A percentile compares a stretch with the other conserved stretches of the same genome.
Evolutionary conservation across 2,888 invertebrate genomes (phyloP).

Genomic region (Muschampia plurimacula): DNA sequence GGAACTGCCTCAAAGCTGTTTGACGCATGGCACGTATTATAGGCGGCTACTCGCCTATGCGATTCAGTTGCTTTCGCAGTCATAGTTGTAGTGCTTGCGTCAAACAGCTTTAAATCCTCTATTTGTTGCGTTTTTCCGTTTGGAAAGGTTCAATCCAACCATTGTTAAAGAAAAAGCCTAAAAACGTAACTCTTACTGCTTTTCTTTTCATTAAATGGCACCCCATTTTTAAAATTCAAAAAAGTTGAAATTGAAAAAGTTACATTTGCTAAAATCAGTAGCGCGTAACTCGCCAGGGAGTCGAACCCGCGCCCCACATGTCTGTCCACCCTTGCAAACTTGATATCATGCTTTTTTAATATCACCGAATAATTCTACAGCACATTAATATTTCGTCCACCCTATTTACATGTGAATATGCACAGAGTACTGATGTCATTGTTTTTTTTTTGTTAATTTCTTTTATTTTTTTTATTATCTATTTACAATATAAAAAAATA

Average conservation of each 20-base stretch:
- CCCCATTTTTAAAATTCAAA: background rate
- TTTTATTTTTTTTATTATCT: background rate
- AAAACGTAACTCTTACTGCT: too few species aligned
- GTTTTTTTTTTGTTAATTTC: background rate
- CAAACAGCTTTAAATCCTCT: too few species aligned
- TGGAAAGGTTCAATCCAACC: too few species aligned
- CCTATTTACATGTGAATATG: constrained; percentile 49
- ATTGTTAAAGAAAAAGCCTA: too few species aligned
- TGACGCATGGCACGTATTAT: too few species aligned
- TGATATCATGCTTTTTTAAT: constrained; percentile 54
- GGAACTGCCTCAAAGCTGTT: too few species aligned
- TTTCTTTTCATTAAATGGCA: background rate
- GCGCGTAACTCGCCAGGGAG: constrained; percentile 48
- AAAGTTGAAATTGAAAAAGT: constrained; percentile 23
- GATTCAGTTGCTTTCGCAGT: too few species aligned
- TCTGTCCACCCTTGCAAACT: constrained; percentile 49
- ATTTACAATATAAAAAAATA: too few species aligned
- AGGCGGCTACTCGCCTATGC: too few species aligned
- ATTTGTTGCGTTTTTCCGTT: too few species aligned
- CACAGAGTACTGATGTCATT: constrained; percentile 34
- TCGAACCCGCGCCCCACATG: constrained; percentile 52
- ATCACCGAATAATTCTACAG: constrained; percentile 62
- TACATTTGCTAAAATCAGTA: constrained; percentile 18
- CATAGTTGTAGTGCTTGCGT: too few species aligned
- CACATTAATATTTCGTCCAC: constrained; percentile 58